Conservation (phyloP, 2,113 vertebrate species). For the Sus scrofa region T2T-Sscrofa CM000818.6:8125501-8126000, state of each 20-base stretch:
- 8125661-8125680: not conserved
- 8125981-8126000: conserved; percentile 99
- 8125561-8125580: not conserved
- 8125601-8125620: conserved; percentile 25
- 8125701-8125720: not conserved
- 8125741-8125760: not conserved
- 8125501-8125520: not conserved
- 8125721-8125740: not conserved
- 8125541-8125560: not conserved
- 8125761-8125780: not conserved
- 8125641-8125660: not conserved
- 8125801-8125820: not conserved
- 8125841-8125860: not conserved
- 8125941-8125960: not conserved
- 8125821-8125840: no score
- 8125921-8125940: not conserved
- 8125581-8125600: not conserved
- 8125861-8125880: not conserved
- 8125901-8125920: not conserved
- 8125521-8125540: conserved; percentile 46
- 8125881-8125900: not conserved
- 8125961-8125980: conserved; percentile 80
- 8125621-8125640: not conserved
- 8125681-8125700: not conserved
- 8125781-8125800: not conserved